A percentile compares a stretch with the other conserved stretches of the same genome.
phyloP scores from a whole-genome alignment of 2,888 invertebrate genomes.

The Pantelozetes paolii region DNA sequence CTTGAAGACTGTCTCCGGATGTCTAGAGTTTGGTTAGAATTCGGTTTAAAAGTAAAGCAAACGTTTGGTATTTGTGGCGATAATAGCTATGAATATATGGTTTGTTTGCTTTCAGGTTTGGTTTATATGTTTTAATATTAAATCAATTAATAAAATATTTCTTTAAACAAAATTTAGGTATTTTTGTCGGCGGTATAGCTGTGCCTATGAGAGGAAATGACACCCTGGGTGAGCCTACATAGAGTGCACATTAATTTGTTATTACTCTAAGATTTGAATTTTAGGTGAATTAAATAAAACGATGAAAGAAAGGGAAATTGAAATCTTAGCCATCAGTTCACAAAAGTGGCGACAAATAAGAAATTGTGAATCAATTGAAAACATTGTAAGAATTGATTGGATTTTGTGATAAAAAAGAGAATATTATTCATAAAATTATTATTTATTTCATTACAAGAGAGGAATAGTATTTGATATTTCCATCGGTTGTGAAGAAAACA shows the following conservation, averaged over 20 bases:
- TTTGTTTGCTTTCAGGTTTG: background rate
- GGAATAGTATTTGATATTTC: background rate
- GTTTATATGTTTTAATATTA: background rate
- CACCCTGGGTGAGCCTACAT: background rate
- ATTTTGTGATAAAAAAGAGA: no score
- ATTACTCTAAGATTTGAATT: background rate
- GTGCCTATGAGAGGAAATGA: background rate
- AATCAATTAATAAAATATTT: background rate
- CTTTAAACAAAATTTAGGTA: background rate
- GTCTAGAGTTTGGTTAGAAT: background rate
- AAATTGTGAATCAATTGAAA: background rate
- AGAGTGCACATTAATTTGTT: background rate
- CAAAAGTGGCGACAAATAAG: background rate
- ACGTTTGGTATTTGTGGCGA: background rate
- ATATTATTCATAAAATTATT: background rate
- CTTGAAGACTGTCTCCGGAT: background rate
- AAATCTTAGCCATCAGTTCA: background rate
- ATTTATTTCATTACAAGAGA: background rate
- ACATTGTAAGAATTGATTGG: background rate
- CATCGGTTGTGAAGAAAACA: background rate
- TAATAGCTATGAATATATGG: slow-evolving; percentile 12
- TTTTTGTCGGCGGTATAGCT: background rate
- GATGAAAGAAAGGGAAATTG: background rate
- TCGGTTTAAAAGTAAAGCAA: background rate
- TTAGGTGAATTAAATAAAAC: background rate